Conservation (phyloP, 2,797 vertebrate genomes). For the Brachyrhaphis roseni region DNA sequence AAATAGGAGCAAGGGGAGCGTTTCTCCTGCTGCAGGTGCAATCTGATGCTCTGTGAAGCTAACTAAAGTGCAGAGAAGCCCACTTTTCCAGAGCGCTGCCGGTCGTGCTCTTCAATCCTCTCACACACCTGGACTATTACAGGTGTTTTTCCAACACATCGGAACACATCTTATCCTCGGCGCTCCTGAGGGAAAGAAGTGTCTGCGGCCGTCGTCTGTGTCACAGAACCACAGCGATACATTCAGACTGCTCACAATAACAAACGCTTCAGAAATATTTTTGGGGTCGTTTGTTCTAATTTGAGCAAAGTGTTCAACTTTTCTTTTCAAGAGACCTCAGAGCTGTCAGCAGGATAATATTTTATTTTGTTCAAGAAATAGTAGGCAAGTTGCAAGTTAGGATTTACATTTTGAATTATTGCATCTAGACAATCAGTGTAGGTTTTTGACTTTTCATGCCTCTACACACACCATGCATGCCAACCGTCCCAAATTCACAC, state of each 20-base stretch:
- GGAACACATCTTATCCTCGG: slow-evolving; percentile 39
- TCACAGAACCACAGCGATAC: background rate
- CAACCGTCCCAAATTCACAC: background rate
- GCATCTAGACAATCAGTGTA: background rate
- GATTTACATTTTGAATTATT: background rate
- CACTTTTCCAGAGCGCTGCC: slow-evolving; percentile 30
- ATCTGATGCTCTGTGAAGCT: slow-evolving; percentile 48
- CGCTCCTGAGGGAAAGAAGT: slow-evolving; percentile 18
- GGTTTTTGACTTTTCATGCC: too few species aligned
- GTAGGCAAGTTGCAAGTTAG: background rate
- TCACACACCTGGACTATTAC: slow-evolving; percentile 51
- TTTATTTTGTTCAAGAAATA: background rate
- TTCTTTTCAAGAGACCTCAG: background rate
- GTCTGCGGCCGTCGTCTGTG: slow-evolving; percentile 1
- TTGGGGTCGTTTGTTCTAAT: background rate
- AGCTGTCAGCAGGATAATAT: background rate
- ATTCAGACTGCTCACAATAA: rapidly evolving
- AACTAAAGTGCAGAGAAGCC: slow-evolving; percentile 21
- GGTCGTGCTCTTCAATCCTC: slow-evolving; percentile 39
- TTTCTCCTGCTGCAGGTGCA: slow-evolving; percentile 46
- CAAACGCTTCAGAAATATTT: background rate
- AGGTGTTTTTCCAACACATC: slow-evolving; percentile 59
- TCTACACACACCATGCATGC: background rate
- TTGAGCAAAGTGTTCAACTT: background rate
- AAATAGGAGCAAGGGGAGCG: background rate